A percentile compares a stretch with the other conserved stretches of the same genome.
These are phyloP conservation scores for Enteromius trimaculatus DNA, from an alignment of 2,797 vertebrate genomes.

Conservation along the genomic window DNA sequence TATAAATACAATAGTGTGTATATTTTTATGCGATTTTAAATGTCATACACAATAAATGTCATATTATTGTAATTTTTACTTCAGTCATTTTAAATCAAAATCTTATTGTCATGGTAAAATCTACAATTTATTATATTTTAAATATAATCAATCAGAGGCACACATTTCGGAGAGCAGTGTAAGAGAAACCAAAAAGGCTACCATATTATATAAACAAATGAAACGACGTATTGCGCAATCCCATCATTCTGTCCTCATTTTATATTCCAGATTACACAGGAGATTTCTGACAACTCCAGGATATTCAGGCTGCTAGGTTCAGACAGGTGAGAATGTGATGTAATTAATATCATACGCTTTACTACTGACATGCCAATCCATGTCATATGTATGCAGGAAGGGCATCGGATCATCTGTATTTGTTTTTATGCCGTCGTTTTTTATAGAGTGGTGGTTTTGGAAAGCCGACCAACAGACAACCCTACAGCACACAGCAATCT, in stretches of 20 bases:
- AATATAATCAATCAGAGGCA: background rate
- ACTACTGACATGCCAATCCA: background rate
- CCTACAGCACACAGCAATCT: slow-evolving; percentile 97
- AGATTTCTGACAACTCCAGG: slow-evolving; percentile 96
- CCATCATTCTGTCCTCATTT: background rate
- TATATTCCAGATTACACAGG: slow-evolving; percentile 90
- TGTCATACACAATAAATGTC: background rate
- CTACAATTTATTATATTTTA: background rate
- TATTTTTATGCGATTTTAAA: background rate
- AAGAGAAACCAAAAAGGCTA: background rate
- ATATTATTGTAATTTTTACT: background rate
- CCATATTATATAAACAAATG: background rate
- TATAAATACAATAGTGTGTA: background rate
- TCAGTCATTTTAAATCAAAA: background rate
- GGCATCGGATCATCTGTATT: background rate
- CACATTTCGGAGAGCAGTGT: background rate
- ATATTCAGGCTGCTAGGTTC: slow-evolving; percentile 98
- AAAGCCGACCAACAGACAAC: slow-evolving; percentile 96
- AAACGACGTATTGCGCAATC: background rate
- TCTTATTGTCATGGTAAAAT: background rate
- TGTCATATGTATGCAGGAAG: background rate
- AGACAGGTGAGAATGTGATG: slow-evolving; percentile 83
- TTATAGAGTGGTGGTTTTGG: slow-evolving; percentile 93
- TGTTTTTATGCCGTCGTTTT: slow-evolving; percentile 29
- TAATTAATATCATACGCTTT: background rate